Base-by-base conservation (phyloP, 1,140 invertebrate genomes). In the Orussus abietinus region DNA sequence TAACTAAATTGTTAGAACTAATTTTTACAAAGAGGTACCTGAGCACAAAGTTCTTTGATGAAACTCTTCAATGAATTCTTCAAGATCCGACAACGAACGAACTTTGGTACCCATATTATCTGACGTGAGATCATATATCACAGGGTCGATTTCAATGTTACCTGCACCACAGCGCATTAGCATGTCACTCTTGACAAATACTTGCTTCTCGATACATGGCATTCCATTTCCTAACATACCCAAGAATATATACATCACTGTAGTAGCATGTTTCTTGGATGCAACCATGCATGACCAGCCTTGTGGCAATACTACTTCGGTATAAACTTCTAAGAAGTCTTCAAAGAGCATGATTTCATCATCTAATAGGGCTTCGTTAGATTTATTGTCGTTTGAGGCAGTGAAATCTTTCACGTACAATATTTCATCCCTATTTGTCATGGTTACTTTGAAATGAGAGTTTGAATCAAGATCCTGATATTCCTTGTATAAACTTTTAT, bases 111-210 rank as follows among this genome's bases (percentile, higher is more conserved):
- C 49, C 50, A 47, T 56, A 5, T 53, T 53, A 12, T 63, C 51
- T 38, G 34, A 55, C 36, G 65, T 34, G 7, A 70, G 55, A 53
- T 62, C 64, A 33, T 63, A 55, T 11, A 58, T 37, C 12, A 57
- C 25, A 6, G 62, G 57, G 52, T 66, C 49, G 26, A 72, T 56
- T 45, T 65, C 60, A 38, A 39, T 57, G 40, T 59, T 65, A 4
- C 51, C 55, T 11, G 51, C 60, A 7, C 49, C 54, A 38, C 63
- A 72, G 12, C 55, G 59, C 11, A 70, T 29, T n/a, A 50, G 18
- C 66, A 72, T 68, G 25, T 72, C 65, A 37, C 55, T 66, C 22
- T 62, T 67, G 18, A 70, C 26, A 43, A 61, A 69, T 9, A 68
- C 59, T 49, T 69, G 63, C 42, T 68, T 72, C 14, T 68, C 64